Percentiles rank a stretch among this genome's conserved stretches.
Evolutionary conservation across 2,797 vertebrate genomes (phyloP).

Genomic region (Geotrypetes seraphini): DNA sequence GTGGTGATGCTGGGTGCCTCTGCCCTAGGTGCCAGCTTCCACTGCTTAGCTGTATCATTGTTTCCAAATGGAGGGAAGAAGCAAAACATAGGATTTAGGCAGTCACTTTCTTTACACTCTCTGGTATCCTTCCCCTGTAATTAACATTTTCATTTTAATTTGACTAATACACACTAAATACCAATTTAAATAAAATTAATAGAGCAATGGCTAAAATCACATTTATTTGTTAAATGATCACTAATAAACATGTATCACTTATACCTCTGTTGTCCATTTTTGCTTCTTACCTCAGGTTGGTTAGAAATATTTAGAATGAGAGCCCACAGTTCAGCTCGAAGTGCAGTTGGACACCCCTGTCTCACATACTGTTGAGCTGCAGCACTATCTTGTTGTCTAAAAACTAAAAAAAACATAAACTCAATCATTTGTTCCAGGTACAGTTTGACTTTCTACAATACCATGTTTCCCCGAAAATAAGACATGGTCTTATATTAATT

Average conservation of each 20-base stretch:
- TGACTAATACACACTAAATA: too few relatives aligned
- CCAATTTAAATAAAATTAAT: too few relatives aligned
- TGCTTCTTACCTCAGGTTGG: conserved; percentile 75
- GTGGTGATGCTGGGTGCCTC: too few relatives aligned
- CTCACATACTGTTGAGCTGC: conserved; percentile 91
- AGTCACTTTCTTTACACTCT: too few relatives aligned
- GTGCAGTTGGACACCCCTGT: conserved; percentile 84
- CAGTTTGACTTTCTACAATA: neutral
- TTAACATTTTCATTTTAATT: too few relatives aligned
- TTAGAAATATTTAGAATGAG: conserved; percentile 85
- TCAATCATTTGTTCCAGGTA: neutral
- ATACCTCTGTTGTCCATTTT: neutral
- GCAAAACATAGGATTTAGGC: too few relatives aligned
- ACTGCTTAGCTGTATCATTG: too few relatives aligned
- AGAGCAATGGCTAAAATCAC: neutral
- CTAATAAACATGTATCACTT: neutral
- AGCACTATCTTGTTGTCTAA: conserved; percentile 79
- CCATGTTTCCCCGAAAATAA: too few relatives aligned
- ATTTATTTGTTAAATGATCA: neutral
- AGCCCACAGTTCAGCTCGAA: conserved; percentile 85
- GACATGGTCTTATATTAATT: too few relatives aligned
- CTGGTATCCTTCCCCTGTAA: too few relatives aligned
- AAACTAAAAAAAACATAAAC: conserved; percentile 54
- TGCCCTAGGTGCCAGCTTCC: too few relatives aligned
- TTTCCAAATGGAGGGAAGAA: too few relatives aligned